These are phyloP conservation scores for Oryzias sinensis DNA, from an alignment of 2,797 vertebrate species.

Conservation along the genomic window DNA sequence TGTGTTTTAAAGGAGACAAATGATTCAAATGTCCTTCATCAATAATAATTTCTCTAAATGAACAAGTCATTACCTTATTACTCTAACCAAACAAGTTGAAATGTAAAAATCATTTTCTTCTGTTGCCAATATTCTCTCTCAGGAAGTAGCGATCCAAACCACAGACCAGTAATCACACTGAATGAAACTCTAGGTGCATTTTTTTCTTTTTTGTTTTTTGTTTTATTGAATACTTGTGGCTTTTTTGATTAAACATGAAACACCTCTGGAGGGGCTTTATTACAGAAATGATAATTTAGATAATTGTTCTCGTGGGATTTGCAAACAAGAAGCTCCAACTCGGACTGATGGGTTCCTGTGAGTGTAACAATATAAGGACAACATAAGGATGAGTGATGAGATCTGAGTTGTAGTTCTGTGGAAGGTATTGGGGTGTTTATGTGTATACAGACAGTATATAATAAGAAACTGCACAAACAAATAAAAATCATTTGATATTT, in stretches of 20 bases:
- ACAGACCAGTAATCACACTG: constrained; percentile 44
- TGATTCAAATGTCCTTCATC: constrained; percentile 48
- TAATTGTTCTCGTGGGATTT: constrained; percentile 48
- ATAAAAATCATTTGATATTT: not conserved
- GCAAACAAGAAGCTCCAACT: constrained; percentile 33
- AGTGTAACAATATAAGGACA: constrained; percentile 6
- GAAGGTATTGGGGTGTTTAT: constrained; percentile 6
- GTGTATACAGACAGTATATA: not conserved
- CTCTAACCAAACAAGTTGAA: constrained; percentile 28
- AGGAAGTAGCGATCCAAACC: constrained; percentile 47
- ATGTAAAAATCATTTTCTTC: constrained; percentile 22
- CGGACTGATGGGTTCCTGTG: constrained; percentile 13
- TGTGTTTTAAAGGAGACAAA: constrained; percentile 20
- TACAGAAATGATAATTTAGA: constrained; percentile 43
- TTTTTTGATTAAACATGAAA: constrained; percentile 56
- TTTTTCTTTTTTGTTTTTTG: not conserved
- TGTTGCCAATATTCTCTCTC: constrained; percentile 21
- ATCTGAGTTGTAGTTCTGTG: not conserved
- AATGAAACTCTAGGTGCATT: constrained; percentile 35
- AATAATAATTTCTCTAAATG: constrained; percentile 33
- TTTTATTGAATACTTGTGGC: constrained; percentile 53
- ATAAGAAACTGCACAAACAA: not conserved
- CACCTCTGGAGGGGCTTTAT: constrained; percentile 28
- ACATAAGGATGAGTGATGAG: not conserved
- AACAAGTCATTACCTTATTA: constrained; percentile 38